Evolutionary conservation across 2,797 vertebrate genomes (phyloP).

Genomic region (Aplochiton taeniatus): DNA sequence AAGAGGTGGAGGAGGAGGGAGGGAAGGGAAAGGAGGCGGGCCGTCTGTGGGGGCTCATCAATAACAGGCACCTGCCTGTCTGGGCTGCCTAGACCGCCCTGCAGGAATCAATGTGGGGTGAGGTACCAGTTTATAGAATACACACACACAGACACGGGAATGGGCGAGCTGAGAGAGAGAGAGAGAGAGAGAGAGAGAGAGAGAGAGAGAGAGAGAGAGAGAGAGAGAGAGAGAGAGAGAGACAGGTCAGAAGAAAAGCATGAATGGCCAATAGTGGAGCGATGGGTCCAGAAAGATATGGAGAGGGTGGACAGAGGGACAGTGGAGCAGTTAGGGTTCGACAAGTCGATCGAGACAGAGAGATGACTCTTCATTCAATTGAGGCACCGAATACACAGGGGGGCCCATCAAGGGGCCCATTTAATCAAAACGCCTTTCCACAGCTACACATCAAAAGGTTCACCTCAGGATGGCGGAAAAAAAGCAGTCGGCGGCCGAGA

Average conservation of each 20-base stretch:
- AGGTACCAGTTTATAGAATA: slow-evolving; percentile 13
- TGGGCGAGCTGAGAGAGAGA: neutral
- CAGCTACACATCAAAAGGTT: too few relatives aligned
- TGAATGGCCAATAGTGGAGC: too few relatives aligned
- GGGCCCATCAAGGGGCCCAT: too few relatives aligned
- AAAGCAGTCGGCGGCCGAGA: too few relatives aligned
- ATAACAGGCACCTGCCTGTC: slow-evolving; percentile 57
- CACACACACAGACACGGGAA: neutral
- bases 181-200: neutral
- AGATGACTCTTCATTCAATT: slow-evolving; percentile 5
- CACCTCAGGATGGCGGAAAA: too few relatives aligned
- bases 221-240: neutral
- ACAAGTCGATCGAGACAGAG: neutral
- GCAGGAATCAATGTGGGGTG: slow-evolving; percentile 69
- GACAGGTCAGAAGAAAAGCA: neutral
- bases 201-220: neutral
- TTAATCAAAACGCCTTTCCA: too few relatives aligned
- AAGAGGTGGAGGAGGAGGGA: neutral
- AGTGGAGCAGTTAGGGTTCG: neutral
- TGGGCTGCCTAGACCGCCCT: slow-evolving; percentile 41
- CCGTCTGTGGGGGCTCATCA: slow-evolving; percentile 46
- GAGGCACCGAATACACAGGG: slow-evolving; percentile 12
- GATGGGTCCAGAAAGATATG: neutral
- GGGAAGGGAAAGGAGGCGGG: neutral
- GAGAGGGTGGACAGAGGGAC: neutral